Evolutionary conservation across 2,113 vertebrate genomes (phyloP), one percentile per base, ranked within the genome.

Genomic region (Rana temporaria): DNA sequence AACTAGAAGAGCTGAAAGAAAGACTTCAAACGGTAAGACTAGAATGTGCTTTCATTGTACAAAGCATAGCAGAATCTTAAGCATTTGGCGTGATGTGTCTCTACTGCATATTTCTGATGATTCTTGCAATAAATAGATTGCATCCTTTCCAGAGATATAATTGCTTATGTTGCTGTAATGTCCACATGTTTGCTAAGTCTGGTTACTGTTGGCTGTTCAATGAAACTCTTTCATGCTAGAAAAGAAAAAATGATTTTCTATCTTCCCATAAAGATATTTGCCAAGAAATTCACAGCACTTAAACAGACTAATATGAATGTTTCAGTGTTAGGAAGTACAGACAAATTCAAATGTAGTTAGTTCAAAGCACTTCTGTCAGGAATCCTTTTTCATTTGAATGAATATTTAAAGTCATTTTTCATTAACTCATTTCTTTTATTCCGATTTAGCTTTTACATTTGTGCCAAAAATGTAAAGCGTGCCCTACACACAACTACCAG

Each of bases 1-100:
- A 92, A 75, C 57, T 94, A 74, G 92, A 96, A 90, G 93, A 95
- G 86, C 92, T 98, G 79, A 90, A 93, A 52, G 92, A 95, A 82
- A 95, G 91, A 89, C 86, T 97, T 30, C 90, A 78, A 84, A 89
- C 92, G 96, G 97, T 98, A 95, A 86, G 89, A 89, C 64, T 17
- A 16, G 19, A 68, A 42, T 34, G 22, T 30, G 9, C 34, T n/a
- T 52, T 70, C 18, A 22, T 60, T 38, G 15, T 18, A 24, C 18
- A n/a, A n/a, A 22, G 55, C 6, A 4, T 14, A 6, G 16, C 32
- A 79, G 64, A 79, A 56, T 79, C 17, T 16, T 24, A 79, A 12
- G 52, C 77, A 68, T 79, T 42, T 56, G 16, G 14, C 20, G 14
- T 34, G 34, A 64, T 60, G 48, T 16, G 68, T 70, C 56, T 48